Conservation (phyloP, 1,140 invertebrate genomes). For the Aethina tumida region DNA sequence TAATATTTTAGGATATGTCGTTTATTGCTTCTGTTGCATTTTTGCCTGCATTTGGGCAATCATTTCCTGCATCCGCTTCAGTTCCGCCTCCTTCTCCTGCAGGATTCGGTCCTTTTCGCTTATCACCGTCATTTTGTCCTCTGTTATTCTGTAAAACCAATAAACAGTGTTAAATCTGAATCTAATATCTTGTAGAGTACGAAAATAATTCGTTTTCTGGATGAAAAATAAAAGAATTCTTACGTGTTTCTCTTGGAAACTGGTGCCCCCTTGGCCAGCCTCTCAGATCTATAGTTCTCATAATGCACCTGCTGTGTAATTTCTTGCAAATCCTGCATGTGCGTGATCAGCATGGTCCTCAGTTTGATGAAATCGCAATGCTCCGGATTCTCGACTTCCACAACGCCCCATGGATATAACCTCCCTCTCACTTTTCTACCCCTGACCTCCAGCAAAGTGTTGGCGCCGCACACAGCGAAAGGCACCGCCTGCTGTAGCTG, state of each 20-base stretch:
- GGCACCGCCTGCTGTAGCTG: slow-evolving; percentile 89
- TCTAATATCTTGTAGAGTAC: too few species aligned
- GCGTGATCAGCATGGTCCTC: slow-evolving; percentile 93
- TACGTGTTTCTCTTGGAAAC: slow-evolving; percentile 60
- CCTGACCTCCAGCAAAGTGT: slow-evolving; percentile 81
- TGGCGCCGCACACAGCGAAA: slow-evolving; percentile 98
- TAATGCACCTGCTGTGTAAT: slow-evolving; percentile 94
- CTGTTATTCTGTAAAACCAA: slow-evolving; percentile 26
- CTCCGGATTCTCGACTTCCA: slow-evolving; percentile 98
- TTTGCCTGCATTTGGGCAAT: slow-evolving; percentile 89
- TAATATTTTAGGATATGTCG: too few species aligned
- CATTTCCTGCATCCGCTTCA: slow-evolving; percentile 91
- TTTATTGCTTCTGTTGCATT: slow-evolving; percentile 59
- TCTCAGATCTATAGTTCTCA: slow-evolving; percentile 88
- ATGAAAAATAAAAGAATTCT: slow-evolving; percentile 26
- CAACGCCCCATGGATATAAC: slow-evolving; percentile 96
- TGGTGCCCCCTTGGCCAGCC: slow-evolving; percentile 69
- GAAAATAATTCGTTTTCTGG: slow-evolving; percentile 1
- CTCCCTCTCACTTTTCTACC: slow-evolving; percentile 83
- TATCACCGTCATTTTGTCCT: slow-evolving; percentile 37
- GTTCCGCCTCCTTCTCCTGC: slow-evolving; percentile 82
- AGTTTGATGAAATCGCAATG: slow-evolving; percentile 99
- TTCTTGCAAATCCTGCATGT: slow-evolving; percentile 94
- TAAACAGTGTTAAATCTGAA: too few species aligned
- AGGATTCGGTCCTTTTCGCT: slow-evolving; percentile 74